Percentiles rank a stretch among this genome's conserved stretches.
These are phyloP conservation scores for Chondrilla cf. caribensis DNA, from an alignment of 37 sponge, comb jelly and placozoan species.

Conservation along the genomic window DNA sequence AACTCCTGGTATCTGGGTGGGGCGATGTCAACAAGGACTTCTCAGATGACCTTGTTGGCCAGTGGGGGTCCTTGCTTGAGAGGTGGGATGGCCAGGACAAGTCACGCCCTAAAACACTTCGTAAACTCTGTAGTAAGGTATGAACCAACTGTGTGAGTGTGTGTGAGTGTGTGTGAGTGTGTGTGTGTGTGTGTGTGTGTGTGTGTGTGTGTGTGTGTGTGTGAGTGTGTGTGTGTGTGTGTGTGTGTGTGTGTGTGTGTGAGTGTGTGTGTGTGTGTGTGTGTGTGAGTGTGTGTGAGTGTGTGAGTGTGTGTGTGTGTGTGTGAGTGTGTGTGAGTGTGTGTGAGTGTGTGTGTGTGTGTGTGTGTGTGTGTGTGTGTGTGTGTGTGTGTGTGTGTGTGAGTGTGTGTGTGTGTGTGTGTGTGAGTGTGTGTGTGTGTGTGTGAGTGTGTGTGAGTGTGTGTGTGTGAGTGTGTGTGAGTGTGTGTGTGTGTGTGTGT, in stretches of 20 bases:
- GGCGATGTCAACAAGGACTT: conserved; percentile 62
- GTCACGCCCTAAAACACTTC: conserved; percentile 68
- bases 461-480: too few species aligned
- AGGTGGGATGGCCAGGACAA: conserved; percentile 81
- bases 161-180: background rate
- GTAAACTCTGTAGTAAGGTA: conserved; percentile 77
- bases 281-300: too few species aligned
- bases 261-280: too few species aligned
- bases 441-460: too few species aligned
- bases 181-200: background rate
- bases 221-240: background rate
- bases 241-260: background rate
- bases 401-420: too few species aligned
- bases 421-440: too few species aligned
- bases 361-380: too few species aligned
- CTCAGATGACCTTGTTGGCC: conserved; percentile 61
- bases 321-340: too few species aligned
- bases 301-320: too few species aligned
- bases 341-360: too few species aligned
- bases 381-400: too few species aligned
- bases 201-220: conserved; percentile 11
- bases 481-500: too few species aligned
- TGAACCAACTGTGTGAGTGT: background rate
- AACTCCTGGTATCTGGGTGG: conserved; percentile 76
- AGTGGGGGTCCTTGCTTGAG: conserved; percentile 69